Base-by-base conservation (phyloP, 2,797 vertebrate species). In the Pangasius krempfi region DNA sequence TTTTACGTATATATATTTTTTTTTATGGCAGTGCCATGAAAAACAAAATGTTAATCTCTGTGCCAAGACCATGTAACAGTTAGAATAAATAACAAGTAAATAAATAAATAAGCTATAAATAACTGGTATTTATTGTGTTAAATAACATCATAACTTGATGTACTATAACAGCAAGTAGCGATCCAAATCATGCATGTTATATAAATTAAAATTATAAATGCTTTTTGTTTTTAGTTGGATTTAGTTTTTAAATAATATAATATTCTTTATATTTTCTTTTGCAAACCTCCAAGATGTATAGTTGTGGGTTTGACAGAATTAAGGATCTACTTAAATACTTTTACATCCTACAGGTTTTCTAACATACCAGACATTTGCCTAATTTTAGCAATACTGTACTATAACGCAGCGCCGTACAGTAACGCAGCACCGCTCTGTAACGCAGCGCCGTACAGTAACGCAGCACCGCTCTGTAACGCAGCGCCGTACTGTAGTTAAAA, bases 401-500 rank as follows among this genome's bases (percentile, higher is more conserved):
- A 40, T 40, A 40, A 40, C 0, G 40, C 40, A 40, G 40, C 4
- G 0, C 40, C 5, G 40, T 40, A 0, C 40, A 0, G 5, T 40
- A 40, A 40, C 0, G 40, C 40, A 40, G 40, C 4, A 5, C 40
- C 1, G 40, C 5, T 0, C 40, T 40, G 5, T 40, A 40, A 40
- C 0, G 40, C 40, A 40, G 40, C 1, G 0, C 40, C 1, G 40
- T 40, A 0, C 40, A 5, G 5, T 40, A 40, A 40, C 0, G 5
- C 40, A 50, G 14, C 12, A 25, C 20, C 16, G n/a, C 14, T 3
- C 10, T 13, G 1, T 1, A 75, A 25, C 1, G 5, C 5, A 50
- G 5, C 5, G 5, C 44, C 0, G 44, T 47, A 13, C 9, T 76
- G 12, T 76, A 76, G 10, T 50, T 76, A 50, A 9, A 22, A 73